phyloP scores from a whole-genome alignment of 2,797 vertebrate genomes.

The Diplodus puntazzo region DNA sequence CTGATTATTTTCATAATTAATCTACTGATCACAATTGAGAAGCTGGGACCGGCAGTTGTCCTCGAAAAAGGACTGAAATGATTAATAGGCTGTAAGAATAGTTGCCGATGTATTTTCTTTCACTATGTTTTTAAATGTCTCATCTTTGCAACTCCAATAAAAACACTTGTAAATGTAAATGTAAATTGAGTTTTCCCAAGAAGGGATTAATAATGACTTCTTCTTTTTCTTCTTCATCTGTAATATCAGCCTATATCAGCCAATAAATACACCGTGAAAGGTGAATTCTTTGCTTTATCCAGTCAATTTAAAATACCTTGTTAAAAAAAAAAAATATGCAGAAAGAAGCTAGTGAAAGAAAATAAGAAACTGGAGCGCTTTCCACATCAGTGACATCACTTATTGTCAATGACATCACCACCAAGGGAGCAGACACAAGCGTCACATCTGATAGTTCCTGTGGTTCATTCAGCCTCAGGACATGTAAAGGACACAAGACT shows the following conservation, averaged over 20 bases:
- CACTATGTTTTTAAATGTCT: too few species aligned
- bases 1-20: too few species aligned
- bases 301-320: neutral
- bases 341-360: neutral
- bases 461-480: conserved; percentile 71
- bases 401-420: conserved; percentile 73
- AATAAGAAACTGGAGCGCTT: conserved; percentile 44
- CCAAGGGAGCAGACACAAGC: conserved; percentile 59
- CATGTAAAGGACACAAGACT: conserved; percentile 55
- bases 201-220: too few species aligned
- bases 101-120: too few species aligned
- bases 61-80: too few species aligned
- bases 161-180: neutral
- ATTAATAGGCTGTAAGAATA: too few species aligned
- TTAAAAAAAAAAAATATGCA: neutral
- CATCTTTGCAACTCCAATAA: neutral
- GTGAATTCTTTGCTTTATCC: neutral
- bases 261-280: neutral
- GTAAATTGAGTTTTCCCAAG: neutral
- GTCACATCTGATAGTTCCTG: conserved; percentile 64
- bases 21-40: too few species aligned
- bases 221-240: too few species aligned
- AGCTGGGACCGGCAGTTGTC: too few species aligned
- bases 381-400: conserved; percentile 59
- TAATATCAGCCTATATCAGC: neutral